Evolutionary conservation across 2,888 invertebrate species (phyloP), one percentile per base, ranked within the genome.

Genomic region (Sphaerophoria taeniata): DNA sequence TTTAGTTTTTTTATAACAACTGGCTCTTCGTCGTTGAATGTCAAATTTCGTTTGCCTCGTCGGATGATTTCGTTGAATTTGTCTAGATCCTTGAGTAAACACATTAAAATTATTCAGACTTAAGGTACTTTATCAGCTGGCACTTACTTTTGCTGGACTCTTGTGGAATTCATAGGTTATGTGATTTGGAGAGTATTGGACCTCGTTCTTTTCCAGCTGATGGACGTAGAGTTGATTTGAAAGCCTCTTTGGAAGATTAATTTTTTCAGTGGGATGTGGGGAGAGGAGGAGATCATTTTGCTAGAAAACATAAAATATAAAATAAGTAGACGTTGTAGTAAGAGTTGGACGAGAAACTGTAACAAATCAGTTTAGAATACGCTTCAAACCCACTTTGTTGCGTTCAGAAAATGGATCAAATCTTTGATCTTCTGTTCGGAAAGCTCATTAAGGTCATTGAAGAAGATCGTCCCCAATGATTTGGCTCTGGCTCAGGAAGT

Each of bases 231-330:
- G 93, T 12, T 92, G 91, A 74, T 89, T 89, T 34, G 90, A 91
- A 60, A 92, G 87, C 88, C 90, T 90, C 87, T 90, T 90, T 69
- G 92, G 91, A 85, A 88, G 88, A 65, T 88, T 88, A 49, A 89
- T 93, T 71, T 89, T 90, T 84, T 94, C 94, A 78, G 94, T 93
- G 0, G 97, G 97, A 87, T 97, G 92, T 0, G 97, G 97, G 78
- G 97, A 96, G 71, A 97, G 87, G 3, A 94, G 91, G 47, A 95
- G 93, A 77, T 91, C 91, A 16, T 88, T 80, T 80, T 90, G 89
- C 90, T 92, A 72, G 3, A 88, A 90, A 88, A 87, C 58, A 11
- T 31, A 53, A 43, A 43, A 9, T 7, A 43, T 11, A 43, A 9
- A 9, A 43, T 11, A 43, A 43, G 12, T 43, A 9, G 6, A 6